Evolutionary conservation across 1,140 invertebrate species (phyloP).

Genomic region (Chionoecetes opilio): DNA sequence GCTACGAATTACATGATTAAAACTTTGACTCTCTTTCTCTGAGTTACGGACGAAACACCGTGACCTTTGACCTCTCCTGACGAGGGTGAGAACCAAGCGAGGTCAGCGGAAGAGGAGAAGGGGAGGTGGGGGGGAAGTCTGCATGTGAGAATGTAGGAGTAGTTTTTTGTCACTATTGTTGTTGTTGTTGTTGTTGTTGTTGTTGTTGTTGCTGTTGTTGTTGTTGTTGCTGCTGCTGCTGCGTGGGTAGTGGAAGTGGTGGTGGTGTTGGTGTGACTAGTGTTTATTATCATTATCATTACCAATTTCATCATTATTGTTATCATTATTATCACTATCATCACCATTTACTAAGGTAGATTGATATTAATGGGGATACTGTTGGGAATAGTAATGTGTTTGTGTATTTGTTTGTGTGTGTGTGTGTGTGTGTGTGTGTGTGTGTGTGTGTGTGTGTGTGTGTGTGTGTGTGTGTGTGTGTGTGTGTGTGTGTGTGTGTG

Average conservation of each 20-base stretch:
- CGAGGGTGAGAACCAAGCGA: constrained; percentile 7
- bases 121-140: background rate
- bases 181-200: too few relatives aligned
- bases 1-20: constrained; percentile 30
- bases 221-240: too few relatives aligned
- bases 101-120: constrained; percentile 53
- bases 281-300: too few relatives aligned
- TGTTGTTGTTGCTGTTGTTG: too few relatives aligned
- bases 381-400: background rate
- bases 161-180: background rate
- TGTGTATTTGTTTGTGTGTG: background rate
- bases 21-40: constrained; percentile 49
- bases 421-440: constrained; percentile 24
- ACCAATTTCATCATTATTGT: too few relatives aligned
- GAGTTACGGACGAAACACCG: constrained; percentile 51
- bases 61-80: constrained; percentile 42
- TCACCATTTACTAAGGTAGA: background rate
- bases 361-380: background rate
- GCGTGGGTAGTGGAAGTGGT: too few relatives aligned
- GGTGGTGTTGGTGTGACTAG: too few relatives aligned
- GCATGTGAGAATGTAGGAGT: background rate
- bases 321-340: too few relatives aligned
- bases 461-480: constrained; percentile 18
- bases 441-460: constrained; percentile 12
- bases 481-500: background rate